Conservation (phyloP, 2,888 invertebrate species). For the Bombyx huttoni region DNA sequence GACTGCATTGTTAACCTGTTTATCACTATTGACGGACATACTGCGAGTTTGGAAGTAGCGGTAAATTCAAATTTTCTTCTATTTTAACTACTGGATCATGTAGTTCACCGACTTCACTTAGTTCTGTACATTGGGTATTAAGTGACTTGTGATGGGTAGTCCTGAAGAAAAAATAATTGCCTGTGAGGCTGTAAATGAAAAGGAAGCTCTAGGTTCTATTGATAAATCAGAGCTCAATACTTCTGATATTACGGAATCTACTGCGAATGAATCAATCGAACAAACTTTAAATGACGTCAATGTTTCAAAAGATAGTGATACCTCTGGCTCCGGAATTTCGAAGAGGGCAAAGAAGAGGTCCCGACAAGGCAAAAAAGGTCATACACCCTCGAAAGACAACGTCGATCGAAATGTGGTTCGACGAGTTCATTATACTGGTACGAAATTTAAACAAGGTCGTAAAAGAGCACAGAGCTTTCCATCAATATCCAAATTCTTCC, state of each 20-base stretch:
- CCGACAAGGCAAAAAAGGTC: conserved; percentile 55
- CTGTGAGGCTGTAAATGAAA: conserved; percentile 27
- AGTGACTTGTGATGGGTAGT: conserved; percentile 45
- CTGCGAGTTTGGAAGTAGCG: conserved; percentile 62
- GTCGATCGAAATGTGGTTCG: conserved; percentile 47
- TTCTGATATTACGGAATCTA: conserved; percentile 32
- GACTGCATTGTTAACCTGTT: conserved; percentile 62
- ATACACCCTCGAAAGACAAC: conserved; percentile 49
- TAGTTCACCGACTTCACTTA: conserved; percentile 17
- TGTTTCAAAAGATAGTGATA: conserved; percentile 45
- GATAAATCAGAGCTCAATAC: conserved; percentile 43
- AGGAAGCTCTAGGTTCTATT: conserved; percentile 34
- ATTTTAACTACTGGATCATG: conserved; percentile 26
- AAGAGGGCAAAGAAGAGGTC: conserved; percentile 62
- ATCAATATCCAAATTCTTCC: conserved; percentile 79
- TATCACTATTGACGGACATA: conserved; percentile 67
- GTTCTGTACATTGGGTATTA: not conserved
- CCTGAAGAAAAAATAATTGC: conserved; percentile 42
- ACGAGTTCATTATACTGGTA: conserved; percentile 51
- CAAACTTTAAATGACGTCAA: conserved; percentile 30
- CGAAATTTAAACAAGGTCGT: conserved; percentile 66
- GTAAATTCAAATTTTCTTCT: conserved; percentile 47
- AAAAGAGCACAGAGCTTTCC: conserved; percentile 80
- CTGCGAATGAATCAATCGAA: conserved; percentile 22
- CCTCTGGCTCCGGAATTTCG: conserved; percentile 22